Percentiles rank a stretch among this genome's conserved stretches.
phyloP scores from a whole-genome alignment of 2,113 vertebrate species.

The Aramus guarauna region DNA sequence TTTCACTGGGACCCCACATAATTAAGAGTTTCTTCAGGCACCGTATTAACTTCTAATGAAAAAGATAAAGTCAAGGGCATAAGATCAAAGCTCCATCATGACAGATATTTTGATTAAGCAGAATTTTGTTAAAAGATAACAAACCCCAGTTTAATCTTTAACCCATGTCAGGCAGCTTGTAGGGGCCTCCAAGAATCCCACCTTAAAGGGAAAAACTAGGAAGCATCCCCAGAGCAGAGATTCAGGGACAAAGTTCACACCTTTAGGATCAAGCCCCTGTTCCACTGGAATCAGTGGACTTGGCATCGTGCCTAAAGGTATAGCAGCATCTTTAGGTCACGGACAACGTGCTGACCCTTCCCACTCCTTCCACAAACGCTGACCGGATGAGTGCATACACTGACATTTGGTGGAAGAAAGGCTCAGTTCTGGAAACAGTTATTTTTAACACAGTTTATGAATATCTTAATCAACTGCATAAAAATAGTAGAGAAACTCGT shows the following conservation, averaged over 20 bases:
- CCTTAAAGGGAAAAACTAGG: not conserved
- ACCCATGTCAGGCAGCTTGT: not conserved
- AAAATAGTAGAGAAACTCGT: not conserved
- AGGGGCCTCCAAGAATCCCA: not conserved
- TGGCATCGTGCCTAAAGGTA: no score
- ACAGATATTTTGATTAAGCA: not conserved
- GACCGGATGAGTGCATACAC: rapidly evolving
- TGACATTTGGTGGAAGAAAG: rapidly evolving
- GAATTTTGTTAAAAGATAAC: not conserved
- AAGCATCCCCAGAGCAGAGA: not conserved
- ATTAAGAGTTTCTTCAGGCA: not conserved
- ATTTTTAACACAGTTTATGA: not conserved
- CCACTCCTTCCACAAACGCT: not conserved
- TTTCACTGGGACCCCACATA: not conserved
- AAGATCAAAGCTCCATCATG: not conserved
- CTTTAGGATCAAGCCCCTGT: not conserved
- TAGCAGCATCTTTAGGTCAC: no score
- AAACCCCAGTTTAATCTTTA: not conserved
- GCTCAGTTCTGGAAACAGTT: not conserved
- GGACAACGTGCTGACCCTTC: rapidly evolving
- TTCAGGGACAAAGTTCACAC: not conserved
- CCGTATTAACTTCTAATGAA: not conserved
- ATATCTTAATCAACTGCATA: not conserved
- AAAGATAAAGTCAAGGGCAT: not conserved
- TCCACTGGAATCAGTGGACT: rapidly evolving